Conservation (phyloP, 2,113 vertebrate genomes). For the Equus quagga region DNA sequence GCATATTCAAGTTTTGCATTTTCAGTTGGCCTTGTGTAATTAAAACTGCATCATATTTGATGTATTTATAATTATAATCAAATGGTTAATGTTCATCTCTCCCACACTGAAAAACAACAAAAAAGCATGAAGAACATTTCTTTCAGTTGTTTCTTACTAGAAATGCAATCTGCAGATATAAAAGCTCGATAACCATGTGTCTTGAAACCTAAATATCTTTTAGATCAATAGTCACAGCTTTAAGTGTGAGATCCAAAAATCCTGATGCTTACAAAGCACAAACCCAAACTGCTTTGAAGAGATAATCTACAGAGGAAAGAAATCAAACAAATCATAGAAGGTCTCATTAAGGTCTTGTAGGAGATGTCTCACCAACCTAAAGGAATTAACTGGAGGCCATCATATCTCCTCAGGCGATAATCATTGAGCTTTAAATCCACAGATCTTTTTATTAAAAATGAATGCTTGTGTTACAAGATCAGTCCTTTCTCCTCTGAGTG, state of each 20-base stretch:
- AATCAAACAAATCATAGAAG: slow-evolving; percentile 18
- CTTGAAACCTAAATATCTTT: slow-evolving; percentile 57
- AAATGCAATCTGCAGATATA: slow-evolving; percentile 56
- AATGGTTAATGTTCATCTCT: slow-evolving; percentile 54
- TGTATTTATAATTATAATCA: slow-evolving; percentile 57
- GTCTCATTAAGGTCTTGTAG: slow-evolving; percentile 41
- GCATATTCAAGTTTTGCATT: slow-evolving; percentile 69
- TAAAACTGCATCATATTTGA: slow-evolving; percentile 77
- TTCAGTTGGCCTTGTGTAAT: slow-evolving; percentile 72
- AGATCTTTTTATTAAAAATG: slow-evolving; percentile 11
- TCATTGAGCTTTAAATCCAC: slow-evolving; percentile 15
- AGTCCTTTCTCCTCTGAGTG: background rate
- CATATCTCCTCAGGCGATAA: background rate
- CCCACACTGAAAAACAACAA: slow-evolving; percentile 55
- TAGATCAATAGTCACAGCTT: slow-evolving; percentile 52
- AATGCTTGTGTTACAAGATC: background rate
- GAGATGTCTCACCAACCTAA: background rate
- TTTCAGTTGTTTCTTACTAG: slow-evolving; percentile 35
- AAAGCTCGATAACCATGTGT: slow-evolving; percentile 44
- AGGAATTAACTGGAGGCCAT: slow-evolving; percentile 39
- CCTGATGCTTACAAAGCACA: slow-evolving; percentile 5
- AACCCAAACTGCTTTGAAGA: slow-evolving; percentile 37
- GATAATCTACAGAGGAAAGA: background rate
- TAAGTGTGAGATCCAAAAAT: slow-evolving; percentile 26
- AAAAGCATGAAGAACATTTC: background rate